A percentile compares a stretch with the other conserved stretches of the same genome.
Evolutionary conservation across 2,113 vertebrate species (phyloP).

Genomic region (Holacanthus passer): DNA sequence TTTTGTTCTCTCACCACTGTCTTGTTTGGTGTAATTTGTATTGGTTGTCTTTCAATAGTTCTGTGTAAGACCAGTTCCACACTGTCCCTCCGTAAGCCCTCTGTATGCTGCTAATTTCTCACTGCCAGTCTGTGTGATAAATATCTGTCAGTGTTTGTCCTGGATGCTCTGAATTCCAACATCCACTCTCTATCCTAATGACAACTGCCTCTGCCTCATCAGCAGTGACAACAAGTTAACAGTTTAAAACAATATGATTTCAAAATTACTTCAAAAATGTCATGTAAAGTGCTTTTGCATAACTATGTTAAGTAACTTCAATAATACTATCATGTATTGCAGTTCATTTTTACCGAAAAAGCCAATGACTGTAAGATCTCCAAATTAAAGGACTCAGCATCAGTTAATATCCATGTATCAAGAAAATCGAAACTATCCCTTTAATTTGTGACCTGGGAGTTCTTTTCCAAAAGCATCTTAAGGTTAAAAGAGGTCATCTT

Average conservation of each 20-base stretch:
- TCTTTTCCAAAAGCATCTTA: neutral
- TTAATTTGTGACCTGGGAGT: neutral
- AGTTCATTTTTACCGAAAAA: too few species aligned
- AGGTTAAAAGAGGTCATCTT: too few species aligned
- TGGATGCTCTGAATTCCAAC: constrained; percentile 43
- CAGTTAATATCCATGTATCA: neutral
- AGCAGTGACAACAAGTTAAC: neutral
- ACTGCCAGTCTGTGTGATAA: constrained; percentile 20
- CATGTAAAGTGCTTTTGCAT: neutral
- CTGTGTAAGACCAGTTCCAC: neutral
- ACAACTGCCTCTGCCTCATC: constrained; percentile 1
- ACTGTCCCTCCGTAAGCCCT: neutral
- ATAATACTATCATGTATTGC: too few species aligned
- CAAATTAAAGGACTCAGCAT: neutral
- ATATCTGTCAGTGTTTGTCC: constrained; percentile 26
- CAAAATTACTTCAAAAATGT: neutral
- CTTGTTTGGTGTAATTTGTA: neutral
- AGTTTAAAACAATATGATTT: neutral
- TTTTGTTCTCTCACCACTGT: neutral
- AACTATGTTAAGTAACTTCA: neutral
- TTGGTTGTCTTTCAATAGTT: neutral
- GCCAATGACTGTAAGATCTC: too few species aligned
- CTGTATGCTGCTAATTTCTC: neutral
- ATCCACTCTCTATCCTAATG: constrained; percentile 16
- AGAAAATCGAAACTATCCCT: too few species aligned